A percentile compares a stretch with the other conserved stretches of the same genome.
phyloP scores from a whole-genome alignment of 2,113 vertebrate genomes.

The Pao palembangensis region DNA sequence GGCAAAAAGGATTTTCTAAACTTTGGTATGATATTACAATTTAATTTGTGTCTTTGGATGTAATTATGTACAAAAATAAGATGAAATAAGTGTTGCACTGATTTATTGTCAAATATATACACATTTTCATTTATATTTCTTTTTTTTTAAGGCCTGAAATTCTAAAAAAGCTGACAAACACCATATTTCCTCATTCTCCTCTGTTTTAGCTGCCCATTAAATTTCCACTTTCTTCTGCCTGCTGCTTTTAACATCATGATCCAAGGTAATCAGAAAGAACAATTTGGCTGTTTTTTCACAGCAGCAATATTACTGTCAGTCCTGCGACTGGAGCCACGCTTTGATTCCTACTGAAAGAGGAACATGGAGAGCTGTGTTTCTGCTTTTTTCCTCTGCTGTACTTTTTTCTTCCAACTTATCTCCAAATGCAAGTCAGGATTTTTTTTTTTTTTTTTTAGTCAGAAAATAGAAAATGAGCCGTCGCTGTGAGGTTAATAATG shows the following conservation, averaged over 20 bases:
- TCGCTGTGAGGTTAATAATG: too few species aligned
- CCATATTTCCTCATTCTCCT: slow-evolving; percentile 7
- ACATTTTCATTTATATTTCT: neutral
- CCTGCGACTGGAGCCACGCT: slow-evolving; percentile 44
- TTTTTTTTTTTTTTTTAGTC: neutral
- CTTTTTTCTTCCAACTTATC: slow-evolving; percentile 42
- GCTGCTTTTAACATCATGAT: slow-evolving; percentile 45
- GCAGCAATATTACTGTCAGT: slow-evolving; percentile 61
- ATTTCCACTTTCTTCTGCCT: slow-evolving; percentile 36
- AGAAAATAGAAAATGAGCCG: too few species aligned
- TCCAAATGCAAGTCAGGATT: slow-evolving; percentile 13
- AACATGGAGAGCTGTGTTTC: slow-evolving; percentile 54
- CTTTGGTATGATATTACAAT: slow-evolving; percentile 26
- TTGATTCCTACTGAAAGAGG: slow-evolving; percentile 61
- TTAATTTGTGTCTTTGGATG: slow-evolving; percentile 17
- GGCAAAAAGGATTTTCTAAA: slow-evolving; percentile 27
- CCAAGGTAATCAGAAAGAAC: slow-evolving; percentile 59
- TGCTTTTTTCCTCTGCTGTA: slow-evolving; percentile 38
- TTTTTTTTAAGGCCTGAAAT: neutral
- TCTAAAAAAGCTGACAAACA: slow-evolving; percentile 1
- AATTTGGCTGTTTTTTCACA: slow-evolving; percentile 61
- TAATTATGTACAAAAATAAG: slow-evolving; percentile 9
- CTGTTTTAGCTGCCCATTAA: slow-evolving; percentile 43
- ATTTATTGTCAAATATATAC: slow-evolving; percentile 15
- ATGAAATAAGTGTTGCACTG: slow-evolving; percentile 2